Base-by-base conservation (phyloP, 2,797 vertebrate genomes). In the Chrysocyon brachyurus region DNA sequence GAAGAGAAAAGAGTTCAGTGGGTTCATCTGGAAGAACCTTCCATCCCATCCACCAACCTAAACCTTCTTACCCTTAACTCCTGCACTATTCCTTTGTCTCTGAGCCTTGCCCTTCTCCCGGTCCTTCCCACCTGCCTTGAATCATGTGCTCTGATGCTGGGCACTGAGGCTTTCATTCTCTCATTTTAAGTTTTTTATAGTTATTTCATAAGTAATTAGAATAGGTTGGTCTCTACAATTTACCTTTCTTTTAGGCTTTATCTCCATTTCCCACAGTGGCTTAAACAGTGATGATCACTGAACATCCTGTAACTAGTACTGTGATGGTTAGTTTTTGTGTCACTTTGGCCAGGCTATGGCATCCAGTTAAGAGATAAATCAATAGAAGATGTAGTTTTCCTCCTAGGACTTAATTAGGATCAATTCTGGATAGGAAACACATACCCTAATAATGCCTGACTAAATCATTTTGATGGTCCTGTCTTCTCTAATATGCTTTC, bases 21-120 rank as follows among this genome's bases (percentile, higher is more conserved):
- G 87, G 77, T 33, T 92, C 68, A 8, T 54, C 63, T 95, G 84
- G 54, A 96, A 75, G 73, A 93, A 56, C 17, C 36, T 56, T 3
- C 10, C 1, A 12, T n/a, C 56, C 3, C 31, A 16, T 21, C 3
- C 5, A 16, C 52, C 21, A 5, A 3, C 15, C 2, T 31, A 70
- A 59, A 46, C 12, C 31, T 54, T 59, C 40, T 49, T 6, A 8
- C 31, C 56, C 64, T 54, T 49, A 8, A 54, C 11, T 31, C 24
- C 17, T 0, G 0, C 56, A 46, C 68, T 21, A 1, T 31, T 84
- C 11, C 19, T 63, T 87, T 36, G 63, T 61, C 16, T 92, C 54
- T 56, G 26, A 31, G 36, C 8, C 61, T 52, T 0, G 2, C 7
- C 12, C 16, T 12, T 61, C 17, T 28, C n/a, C 63, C 1, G 1